These are phyloP conservation scores for Onychostruthus taczanowskii DNA, from an alignment of 2,113 vertebrate genomes.

Conservation along the genomic window DNA sequence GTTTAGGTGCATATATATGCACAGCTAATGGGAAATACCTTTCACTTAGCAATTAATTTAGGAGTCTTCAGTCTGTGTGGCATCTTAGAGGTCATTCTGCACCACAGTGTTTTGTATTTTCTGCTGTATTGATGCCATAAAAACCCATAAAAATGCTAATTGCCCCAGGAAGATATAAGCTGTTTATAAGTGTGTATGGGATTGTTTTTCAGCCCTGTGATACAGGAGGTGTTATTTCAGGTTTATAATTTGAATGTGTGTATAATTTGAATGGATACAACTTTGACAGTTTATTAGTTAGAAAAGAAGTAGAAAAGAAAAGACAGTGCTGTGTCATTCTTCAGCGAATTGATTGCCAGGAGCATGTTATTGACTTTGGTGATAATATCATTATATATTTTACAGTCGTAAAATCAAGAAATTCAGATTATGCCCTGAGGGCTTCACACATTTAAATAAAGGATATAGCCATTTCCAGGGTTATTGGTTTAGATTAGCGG, in stretches of 20 bases:
- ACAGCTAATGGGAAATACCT: not conserved
- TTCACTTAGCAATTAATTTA: constrained; percentile 34
- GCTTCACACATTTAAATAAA: constrained; percentile 60
- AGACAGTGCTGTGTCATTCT: not conserved
- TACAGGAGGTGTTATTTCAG: constrained; percentile 27
- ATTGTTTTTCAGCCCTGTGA: constrained; percentile 13
- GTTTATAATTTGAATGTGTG: constrained; percentile 32
- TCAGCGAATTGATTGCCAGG: constrained; percentile 20
- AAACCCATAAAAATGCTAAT: constrained; percentile 68
- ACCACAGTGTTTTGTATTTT: not conserved
- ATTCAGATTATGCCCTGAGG: constrained; percentile 6
- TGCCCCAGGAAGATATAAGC: not conserved
- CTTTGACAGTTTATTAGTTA: constrained; percentile 54
- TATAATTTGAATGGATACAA: not conserved
- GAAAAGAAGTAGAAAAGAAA: not conserved
- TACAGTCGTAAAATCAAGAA: constrained; percentile 44
- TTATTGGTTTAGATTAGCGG: constrained; percentile 37
- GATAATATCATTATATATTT: constrained; percentile 63
- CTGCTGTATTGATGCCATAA: not conserved
- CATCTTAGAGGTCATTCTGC: constrained; percentile 32
- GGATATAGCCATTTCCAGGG: constrained; percentile 34
- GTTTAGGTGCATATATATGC: not conserved
- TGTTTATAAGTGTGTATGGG: not conserved
- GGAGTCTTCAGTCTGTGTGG: not conserved
- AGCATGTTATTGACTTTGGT: constrained; percentile 59